These are phyloP conservation scores for Drosophila lacicola DNA, from an alignment of 2,888 invertebrate genomes.

Conservation along the genomic window DNA sequence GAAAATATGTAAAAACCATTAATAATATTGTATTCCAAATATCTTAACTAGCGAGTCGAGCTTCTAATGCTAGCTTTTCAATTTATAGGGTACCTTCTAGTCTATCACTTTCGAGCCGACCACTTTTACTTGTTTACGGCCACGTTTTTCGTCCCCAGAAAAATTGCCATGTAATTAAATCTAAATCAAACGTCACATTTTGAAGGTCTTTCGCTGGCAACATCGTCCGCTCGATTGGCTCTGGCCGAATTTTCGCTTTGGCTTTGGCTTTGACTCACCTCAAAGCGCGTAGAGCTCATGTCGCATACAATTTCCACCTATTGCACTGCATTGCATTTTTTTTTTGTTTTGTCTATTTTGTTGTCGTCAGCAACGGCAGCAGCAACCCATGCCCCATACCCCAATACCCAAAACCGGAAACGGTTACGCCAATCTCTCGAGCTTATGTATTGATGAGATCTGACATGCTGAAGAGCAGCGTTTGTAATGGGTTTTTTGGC, in stretches of 20 bases:
- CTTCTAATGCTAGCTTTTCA: neutral
- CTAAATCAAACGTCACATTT: conserved; percentile 81
- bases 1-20: too few relatives aligned
- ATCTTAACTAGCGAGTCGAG: neutral
- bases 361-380: conserved; percentile 38
- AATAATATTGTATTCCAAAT: too few relatives aligned
- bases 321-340: conserved; percentile 22
- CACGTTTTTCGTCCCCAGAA: conserved; percentile 45
- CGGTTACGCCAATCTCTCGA: conserved; percentile 70
- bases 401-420: conserved; percentile 61
- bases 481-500: conserved; percentile 75
- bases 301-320: conserved; percentile 56
- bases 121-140: conserved; percentile 27
- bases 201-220: conserved; percentile 66
- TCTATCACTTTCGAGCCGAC: neutral
- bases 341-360: conserved; percentile 30
- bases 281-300: conserved; percentile 34
- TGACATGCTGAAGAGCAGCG: conserved; percentile 59
- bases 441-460: conserved; percentile 71
- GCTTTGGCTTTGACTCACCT: conserved; percentile 67
- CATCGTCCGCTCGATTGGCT: conserved; percentile 72
- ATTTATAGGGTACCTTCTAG: neutral
- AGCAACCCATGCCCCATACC: conserved; percentile 14
- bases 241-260: conserved; percentile 59
- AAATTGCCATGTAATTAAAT: conserved; percentile 77